Conservation (phyloP, 2,113 vertebrate genomes). For the Odontesthes bonariensis region DNA sequence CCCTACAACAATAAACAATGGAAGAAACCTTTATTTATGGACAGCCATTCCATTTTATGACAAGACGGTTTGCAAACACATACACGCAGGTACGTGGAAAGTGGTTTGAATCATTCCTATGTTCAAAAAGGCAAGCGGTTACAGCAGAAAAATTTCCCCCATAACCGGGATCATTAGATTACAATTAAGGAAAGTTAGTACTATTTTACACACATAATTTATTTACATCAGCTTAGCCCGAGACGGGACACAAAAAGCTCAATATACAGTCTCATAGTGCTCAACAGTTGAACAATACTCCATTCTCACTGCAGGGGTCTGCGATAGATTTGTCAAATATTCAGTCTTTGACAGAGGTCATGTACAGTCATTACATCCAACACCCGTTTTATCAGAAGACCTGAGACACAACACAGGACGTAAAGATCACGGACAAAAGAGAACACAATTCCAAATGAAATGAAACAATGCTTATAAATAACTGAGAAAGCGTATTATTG, state of each 20-base stretch:
- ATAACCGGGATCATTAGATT: constrained; percentile 62
- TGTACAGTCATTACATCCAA: constrained; percentile 51
- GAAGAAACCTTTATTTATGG: constrained; percentile 79
- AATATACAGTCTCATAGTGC: constrained; percentile 59
- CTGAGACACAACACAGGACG: constrained; percentile 57
- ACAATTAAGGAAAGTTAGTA: constrained; percentile 62
- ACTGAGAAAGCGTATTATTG: constrained; percentile 16
- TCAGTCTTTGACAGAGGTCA: constrained; percentile 22
- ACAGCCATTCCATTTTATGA: constrained; percentile 71
- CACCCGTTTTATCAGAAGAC: constrained; percentile 64
- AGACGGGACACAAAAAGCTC: constrained; percentile 48
- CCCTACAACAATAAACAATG: constrained; percentile 38
- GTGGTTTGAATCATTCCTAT: constrained; percentile 75
- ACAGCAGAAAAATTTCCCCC: constrained; percentile 69
- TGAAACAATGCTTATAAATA: constrained; percentile 18
- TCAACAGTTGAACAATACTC: constrained; percentile 42
- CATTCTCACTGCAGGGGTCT: constrained; percentile 33
- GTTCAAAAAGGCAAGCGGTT: constrained; percentile 57
- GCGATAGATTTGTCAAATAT: constrained; percentile 10
- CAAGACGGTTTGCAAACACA: constrained; percentile 61
- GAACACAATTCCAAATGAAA: constrained; percentile 54
- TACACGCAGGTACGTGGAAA: constrained; percentile 59
- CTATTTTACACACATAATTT: constrained; percentile 75
- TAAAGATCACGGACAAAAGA: constrained; percentile 51
- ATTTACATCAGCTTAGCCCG: constrained; percentile 72